Base-by-base conservation (phyloP, 2,113 vertebrate species). In the Gnathonemus echidnorhynchus region DNA sequence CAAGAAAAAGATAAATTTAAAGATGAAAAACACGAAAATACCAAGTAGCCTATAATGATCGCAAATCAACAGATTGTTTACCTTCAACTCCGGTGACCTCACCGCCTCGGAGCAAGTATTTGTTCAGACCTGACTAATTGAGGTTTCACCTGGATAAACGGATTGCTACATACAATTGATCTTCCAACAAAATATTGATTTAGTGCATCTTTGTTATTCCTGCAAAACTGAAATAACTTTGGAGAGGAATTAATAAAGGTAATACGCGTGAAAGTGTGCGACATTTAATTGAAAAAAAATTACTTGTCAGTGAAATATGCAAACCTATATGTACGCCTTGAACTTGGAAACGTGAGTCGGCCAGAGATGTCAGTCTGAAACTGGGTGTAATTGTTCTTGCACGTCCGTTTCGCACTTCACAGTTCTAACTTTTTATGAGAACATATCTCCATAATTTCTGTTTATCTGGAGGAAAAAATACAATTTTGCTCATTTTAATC, bases 91-190 rank as follows among this genome's bases (percentile, higher is more conserved):
- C 77, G 58, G 74, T 88, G 77, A 35, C 53, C 6, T 90, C 88
- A n/a, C 89, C 86, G 85, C 89, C 90, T 90, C 46, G 21, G 21
- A n/a, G 49, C 45, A 49, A 91, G 89, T 91, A 95, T 94, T 94
- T 95, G 94, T 83, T 46, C 91, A 95, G 95, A 92, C 95, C 86
- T 88, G 53, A 94, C 89, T 89, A 95, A 93, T 94, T 93, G 94
- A 94, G 56, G 27, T 80, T 27, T 91, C 35, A 95, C 93, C 94
- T 95, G 91, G 92, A 91, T 42, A 88, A 89, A 88, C 24, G 31
- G 88, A 70, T 88, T 24, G 39, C 19, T 1, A 70, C n/a, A 27
- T 49, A 46, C 15, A 45, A 49, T 80, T 42, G 17, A 80, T 80
- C 35, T 15, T 80, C 74, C 35, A 39, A 17, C 35, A 42, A 80